Conservation (phyloP, 2,113 vertebrate species). For the Gymnorhina tibicen region DNA sequence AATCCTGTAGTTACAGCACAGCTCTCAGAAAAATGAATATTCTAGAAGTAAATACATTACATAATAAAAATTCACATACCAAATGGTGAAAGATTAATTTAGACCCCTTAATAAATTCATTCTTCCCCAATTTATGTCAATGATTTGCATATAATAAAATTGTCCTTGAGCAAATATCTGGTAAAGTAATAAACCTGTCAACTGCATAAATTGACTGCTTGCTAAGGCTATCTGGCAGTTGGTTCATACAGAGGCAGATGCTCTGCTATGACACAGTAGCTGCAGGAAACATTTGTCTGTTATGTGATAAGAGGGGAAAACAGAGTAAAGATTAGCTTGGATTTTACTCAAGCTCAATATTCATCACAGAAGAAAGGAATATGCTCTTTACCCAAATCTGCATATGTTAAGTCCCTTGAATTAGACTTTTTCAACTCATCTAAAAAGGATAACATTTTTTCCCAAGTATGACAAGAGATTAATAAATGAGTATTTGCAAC, state of each 20-base stretch:
- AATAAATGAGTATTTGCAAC: neutral
- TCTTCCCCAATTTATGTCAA: conserved; percentile 61
- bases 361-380: neutral
- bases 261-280: conserved; percentile 63
- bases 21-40: conserved; percentile 34
- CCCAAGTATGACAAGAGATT: neutral
- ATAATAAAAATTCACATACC: conserved; percentile 61
- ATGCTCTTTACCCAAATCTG: neutral
- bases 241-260: conserved; percentile 63
- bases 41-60: conserved; percentile 6
- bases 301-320: conserved; percentile 53
- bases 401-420: neutral
- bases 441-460: neutral
- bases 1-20: neutral
- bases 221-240: conserved; percentile 60
- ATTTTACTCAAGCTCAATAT: conserved; percentile 53
- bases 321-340: conserved; percentile 47
- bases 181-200: conserved; percentile 76
- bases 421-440: neutral
- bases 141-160: conserved; percentile 77
- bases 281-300: conserved; percentile 68
- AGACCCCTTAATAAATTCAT: conserved; percentile 47
- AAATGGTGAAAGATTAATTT: conserved; percentile 48
- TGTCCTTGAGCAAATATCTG: conserved; percentile 69
- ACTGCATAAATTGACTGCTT: conserved; percentile 47